phyloP scores from a whole-genome alignment of 2,888 invertebrate genomes.

The Shargacucullia verbasci region DNA sequence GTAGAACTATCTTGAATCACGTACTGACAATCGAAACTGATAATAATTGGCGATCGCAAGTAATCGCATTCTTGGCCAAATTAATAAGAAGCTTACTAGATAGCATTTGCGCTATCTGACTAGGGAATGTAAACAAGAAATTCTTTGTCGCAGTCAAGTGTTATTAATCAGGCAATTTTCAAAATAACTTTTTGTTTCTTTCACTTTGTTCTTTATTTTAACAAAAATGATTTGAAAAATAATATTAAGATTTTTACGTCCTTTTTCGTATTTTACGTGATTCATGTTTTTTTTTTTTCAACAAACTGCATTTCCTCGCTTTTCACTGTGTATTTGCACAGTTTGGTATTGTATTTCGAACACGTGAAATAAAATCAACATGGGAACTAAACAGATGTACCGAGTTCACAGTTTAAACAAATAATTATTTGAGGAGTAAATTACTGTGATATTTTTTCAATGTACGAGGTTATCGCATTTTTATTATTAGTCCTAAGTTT shows the following conservation, averaged over 20 bases:
- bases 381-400: background rate
- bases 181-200: background rate
- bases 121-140: slow-evolving; percentile 56
- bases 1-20: slow-evolving; percentile 31
- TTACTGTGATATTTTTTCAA: slow-evolving; percentile 1
- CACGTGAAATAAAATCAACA: background rate
- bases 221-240: too few relatives aligned
- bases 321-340: background rate
- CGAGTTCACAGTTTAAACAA: background rate
- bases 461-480: slow-evolving; percentile 34
- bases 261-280: too few relatives aligned
- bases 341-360: background rate
- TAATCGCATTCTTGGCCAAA: slow-evolving; percentile 39
- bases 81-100: slow-evolving; percentile 36
- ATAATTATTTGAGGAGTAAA: background rate
- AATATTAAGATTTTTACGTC: too few relatives aligned
- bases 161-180: background rate
- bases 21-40: background rate
- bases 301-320: background rate
- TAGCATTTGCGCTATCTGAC: slow-evolving; percentile 35
- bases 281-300: too few relatives aligned
- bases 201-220: background rate
- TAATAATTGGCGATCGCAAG: slow-evolving; percentile 21
- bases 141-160: slow-evolving; percentile 33
- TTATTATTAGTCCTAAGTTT: slow-evolving; percentile 12